phyloP scores from a whole-genome alignment of 2,113 vertebrate species.

The Stomatorhinus ivindoensis region DNA sequence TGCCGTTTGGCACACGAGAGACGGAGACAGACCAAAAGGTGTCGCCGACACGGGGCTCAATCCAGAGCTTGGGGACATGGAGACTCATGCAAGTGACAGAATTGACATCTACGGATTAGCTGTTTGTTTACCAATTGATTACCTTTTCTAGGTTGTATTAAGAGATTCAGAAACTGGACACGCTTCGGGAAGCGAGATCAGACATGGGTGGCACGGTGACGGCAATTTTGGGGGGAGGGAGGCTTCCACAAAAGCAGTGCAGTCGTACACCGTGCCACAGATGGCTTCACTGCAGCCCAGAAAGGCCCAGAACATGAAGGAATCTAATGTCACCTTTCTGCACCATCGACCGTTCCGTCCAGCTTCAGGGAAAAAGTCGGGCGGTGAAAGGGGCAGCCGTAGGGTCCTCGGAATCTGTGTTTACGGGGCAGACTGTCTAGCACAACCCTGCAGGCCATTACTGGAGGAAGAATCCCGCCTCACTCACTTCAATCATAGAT shows the following conservation, averaged over 20 bases:
- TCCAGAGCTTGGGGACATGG: not conserved
- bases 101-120: not conserved
- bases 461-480: not conserved
- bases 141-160: not conserved
- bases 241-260: not conserved
- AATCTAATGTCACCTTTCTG: not conserved
- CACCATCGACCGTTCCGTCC: not conserved
- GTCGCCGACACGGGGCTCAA: not conserved
- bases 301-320: not conserved
- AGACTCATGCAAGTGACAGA: not conserved
- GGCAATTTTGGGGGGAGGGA: not conserved
- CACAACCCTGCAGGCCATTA: not conserved
- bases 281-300: not conserved
- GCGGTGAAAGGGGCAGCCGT: not conserved
- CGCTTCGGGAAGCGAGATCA: not conserved
- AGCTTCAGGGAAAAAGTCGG: not conserved
- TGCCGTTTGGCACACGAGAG: slow-evolving; percentile 13
- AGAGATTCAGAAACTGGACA: not conserved
- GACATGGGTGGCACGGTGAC: not conserved
- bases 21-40: not conserved
- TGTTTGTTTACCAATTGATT: not conserved
- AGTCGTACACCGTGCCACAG: not conserved
- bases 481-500: not conserved
- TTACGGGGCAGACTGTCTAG: not conserved
- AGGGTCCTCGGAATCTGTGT: not conserved